Base-by-base conservation (phyloP, 53 echinoderm and acorn worm species). In the Paelopatides confundens region DNA sequence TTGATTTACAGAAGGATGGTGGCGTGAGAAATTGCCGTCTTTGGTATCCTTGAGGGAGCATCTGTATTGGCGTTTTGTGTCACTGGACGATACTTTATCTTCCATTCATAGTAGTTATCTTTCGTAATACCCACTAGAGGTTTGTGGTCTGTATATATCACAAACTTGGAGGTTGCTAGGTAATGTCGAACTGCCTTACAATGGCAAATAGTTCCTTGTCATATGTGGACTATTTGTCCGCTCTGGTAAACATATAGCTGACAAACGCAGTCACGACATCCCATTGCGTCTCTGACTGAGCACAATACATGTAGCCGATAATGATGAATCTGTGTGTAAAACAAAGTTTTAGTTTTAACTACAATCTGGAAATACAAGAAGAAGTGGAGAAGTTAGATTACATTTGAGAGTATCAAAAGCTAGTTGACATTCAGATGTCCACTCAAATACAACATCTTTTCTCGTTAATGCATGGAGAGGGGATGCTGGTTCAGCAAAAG, bases 361-460 rank as follows among this genome's bases (percentile, higher is more conserved):
- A 37, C 69, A 87, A 32, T 88, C 66, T 26, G 88, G 88, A n/a
- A 79, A 81, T 23, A 36, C 81, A 4, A 79, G 67, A 18, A 81
- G 11, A 26, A 67, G 88, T 81, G 81, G 88, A 53, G 77, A 32
- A 14, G 86, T 85, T 3, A 94, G 82, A 0, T 69, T 66, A 30
- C 32, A 27, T 30, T 76, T 84, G n/a, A 94, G 27, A 15, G 13
- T 79, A 38, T 86, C 58, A 63, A 94, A 94, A 28, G 90, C 90
- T n/a, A 68, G 27, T 31, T 90, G 68, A 79, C 93, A 93, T n/a
- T 90, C 89, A 21, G 21, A n/a, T 21, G 88, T 84, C 95, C 95
- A 95, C 18, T 87, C 63, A 33, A 90, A 95, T 2, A 17, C 4
- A 4, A 65, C 65, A 15, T 85, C 88, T 29, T 92, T 95, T 10